Evolutionary conservation across 2,113 vertebrate species (phyloP).

Genomic region (Marmota monax): DNA sequence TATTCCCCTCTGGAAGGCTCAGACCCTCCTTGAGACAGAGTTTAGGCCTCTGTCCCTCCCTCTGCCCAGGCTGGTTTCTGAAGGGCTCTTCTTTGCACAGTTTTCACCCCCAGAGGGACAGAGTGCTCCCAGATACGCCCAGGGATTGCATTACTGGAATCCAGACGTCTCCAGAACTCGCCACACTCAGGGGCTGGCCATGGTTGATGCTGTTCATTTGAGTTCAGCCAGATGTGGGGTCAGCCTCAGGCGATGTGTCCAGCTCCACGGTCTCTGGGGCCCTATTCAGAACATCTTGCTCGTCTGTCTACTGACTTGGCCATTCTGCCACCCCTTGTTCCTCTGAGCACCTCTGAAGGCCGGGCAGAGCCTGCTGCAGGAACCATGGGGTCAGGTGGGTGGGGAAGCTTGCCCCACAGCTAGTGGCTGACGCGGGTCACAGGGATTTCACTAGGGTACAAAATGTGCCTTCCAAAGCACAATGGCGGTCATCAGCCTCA

Average conservation of each 20-base stretch:
- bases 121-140: neutral
- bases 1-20: neutral
- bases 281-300: neutral
- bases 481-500: fast-evolving
- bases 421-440: neutral
- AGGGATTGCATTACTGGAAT: neutral
- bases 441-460: neutral
- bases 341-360: neutral
- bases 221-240: fast-evolving
- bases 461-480: neutral
- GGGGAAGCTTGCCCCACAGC: no score
- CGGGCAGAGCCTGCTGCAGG: neutral
- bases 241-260: fast-evolving
- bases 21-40: neutral
- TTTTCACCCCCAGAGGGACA: neutral
- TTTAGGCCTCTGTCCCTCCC: neutral
- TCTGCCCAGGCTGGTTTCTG: neutral
- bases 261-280: neutral
- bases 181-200: neutral
- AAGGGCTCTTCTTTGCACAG: neutral
- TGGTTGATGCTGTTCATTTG: neutral
- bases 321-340: fast-evolving
- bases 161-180: neutral
- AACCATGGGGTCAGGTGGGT: fast-evolving
- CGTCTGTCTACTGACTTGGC: fast-evolving